Evolutionary conservation across 2,888 invertebrate genomes (phyloP), one percentile per base, ranked within the genome.

Genomic region (Ichneumoninae sp.): DNA sequence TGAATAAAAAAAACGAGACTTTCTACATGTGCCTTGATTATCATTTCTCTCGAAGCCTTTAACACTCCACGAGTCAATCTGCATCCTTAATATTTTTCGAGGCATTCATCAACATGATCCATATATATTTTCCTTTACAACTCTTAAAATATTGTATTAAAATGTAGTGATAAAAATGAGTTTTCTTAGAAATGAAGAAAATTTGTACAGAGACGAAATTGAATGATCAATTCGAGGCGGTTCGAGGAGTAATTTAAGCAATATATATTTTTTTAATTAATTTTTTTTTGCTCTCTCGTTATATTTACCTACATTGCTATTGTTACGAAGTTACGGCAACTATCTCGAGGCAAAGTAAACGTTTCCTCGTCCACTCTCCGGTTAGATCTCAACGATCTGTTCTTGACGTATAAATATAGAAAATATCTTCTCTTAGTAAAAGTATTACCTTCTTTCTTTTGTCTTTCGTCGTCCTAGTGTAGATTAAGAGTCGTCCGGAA

Each of bases 341-440:
- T 7, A 70, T 33, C 40, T 36, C 33, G n/a, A n/a, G 16, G 30
- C 22, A 50, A 47, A 69, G 8, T 16, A 8, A 22, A 78, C 60
- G 50, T 70, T 40, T 13, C 30, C 50, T 22, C 70, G 74, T 68
- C 26, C 74, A 74, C 44, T 47, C 44, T 50, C 60, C 57, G 36
- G n/a, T 68, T 60, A 44, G 33, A 47, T 69, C 22, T 44, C 40
- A 40, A 19, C 1, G 19, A 40, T 36, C 33, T 52, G 22, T 16
- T 40, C 54, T 44, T 10, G 36, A 19, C 44, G 54, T 79, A 79
- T 65, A 75, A 83, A 83, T 79, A 65, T 83, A 83, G 33, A 79
- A 83, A 79, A 82, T 62, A 74, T 70, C 47, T 22, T 52, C 65
- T 44, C 22, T 75, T 47, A 50, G 5, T 26, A 75, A 69, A 74